Evolutionary conservation across 2,888 invertebrate genomes (phyloP).

Genomic region (Catocala fraxini): DNA sequence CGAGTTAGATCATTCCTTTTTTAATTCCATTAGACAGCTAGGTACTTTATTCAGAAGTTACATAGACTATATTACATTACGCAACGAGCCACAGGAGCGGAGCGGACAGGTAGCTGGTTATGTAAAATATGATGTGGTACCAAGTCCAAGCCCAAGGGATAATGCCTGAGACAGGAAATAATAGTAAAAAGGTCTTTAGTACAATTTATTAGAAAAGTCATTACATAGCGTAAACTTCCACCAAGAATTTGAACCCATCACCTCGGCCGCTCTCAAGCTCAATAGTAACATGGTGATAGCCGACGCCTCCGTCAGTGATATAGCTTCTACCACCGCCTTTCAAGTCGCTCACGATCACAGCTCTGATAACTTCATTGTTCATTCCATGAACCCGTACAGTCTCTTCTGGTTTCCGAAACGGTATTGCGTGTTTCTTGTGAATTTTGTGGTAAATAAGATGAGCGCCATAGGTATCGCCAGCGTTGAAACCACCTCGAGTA

Average conservation of each 20-base stretch:
- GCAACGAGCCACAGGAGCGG: too few species aligned
- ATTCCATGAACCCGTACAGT: slow-evolving; percentile 35
- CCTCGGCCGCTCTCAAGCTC: slow-evolving; percentile 49
- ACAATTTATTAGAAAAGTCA: neutral
- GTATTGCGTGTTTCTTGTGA: slow-evolving; percentile 45
- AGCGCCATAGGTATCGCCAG: slow-evolving; percentile 29
- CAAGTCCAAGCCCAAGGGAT: too few species aligned
- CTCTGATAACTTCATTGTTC: slow-evolving; percentile 11
- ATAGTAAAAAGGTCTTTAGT: too few species aligned
- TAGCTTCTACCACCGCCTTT: slow-evolving; percentile 4
- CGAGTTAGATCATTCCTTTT: too few species aligned
- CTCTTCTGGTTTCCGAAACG: slow-evolving; percentile 41
- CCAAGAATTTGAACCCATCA: slow-evolving; percentile 53
- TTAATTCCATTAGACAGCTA: too few species aligned
- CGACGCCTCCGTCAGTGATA: slow-evolving; percentile 49
- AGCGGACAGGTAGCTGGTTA: too few species aligned
- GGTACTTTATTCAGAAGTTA: too few species aligned
- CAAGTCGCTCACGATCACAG: slow-evolving; percentile 15
- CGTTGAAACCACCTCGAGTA: slow-evolving; percentile 12
- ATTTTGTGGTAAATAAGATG: slow-evolving; percentile 49
- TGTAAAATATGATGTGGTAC: too few species aligned
- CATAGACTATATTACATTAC: too few species aligned
- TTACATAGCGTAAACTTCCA: slow-evolving; percentile 52
- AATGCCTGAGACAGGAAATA: too few species aligned
- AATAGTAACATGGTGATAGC: slow-evolving; percentile 47